These are phyloP conservation scores for Silurus meridionalis DNA, from an alignment of 2,113 vertebrate species.

Conservation along the genomic window DNA sequence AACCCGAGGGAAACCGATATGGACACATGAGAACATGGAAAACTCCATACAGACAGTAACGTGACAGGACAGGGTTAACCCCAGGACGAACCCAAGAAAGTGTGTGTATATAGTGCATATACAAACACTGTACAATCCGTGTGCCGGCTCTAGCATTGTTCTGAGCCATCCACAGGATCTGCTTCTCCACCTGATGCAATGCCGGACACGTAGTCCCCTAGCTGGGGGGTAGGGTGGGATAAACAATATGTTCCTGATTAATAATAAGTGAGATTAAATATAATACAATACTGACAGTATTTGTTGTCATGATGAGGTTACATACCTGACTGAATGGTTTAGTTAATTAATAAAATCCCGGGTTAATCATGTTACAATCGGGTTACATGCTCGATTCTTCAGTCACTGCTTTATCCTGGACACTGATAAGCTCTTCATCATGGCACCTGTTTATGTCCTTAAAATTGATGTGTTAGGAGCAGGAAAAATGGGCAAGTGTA, in stretches of 20 bases:
- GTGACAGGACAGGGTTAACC: neutral
- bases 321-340: neutral
- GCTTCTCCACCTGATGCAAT: conserved; percentile 85
- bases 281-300: neutral
- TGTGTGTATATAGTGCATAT: too few relatives aligned
- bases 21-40: neutral
- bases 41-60: neutral
- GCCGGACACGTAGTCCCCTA: conserved; percentile 80
- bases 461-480: too few relatives aligned
- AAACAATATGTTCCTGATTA: conserved; percentile 11
- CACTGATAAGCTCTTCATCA: too few relatives aligned
- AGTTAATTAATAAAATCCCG: neutral
- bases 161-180: conserved; percentile 87
- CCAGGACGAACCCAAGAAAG: neutral
- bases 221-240: conserved; percentile 61
- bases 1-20: neutral
- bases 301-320: neutral
- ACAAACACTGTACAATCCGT: conserved; percentile 78
- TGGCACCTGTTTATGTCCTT: too few relatives aligned
- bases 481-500: too few relatives aligned
- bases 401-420: neutral
- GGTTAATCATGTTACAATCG: neutral
- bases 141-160: conserved; percentile 84
- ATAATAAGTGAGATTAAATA: neutral
- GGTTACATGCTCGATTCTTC: neutral